Base-by-base conservation (phyloP, 2,113 vertebrate genomes). In the Macquaria ambigua region DNA sequence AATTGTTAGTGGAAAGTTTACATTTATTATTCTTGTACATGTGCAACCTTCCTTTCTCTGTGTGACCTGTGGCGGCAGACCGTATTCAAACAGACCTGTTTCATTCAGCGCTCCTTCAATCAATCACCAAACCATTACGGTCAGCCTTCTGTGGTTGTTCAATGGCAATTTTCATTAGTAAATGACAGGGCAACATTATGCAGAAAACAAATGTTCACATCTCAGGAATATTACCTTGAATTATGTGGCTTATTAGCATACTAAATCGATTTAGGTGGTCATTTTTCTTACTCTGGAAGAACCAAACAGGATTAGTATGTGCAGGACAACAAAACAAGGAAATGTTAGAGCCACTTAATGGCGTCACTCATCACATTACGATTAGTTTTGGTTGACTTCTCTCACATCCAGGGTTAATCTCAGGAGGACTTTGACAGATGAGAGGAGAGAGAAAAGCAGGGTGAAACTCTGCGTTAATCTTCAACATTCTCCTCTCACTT, bases 221-320 rank as follows among this genome's bases (percentile, higher is more conserved):
- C 64, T 43, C 64, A 20, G 58, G 43, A 79, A 67, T 78, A 86
- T 81, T 63, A 75, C 37, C 46, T 61, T 74, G 82, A 81, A 79
- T 89, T 55, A 82, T 77, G 73, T 16, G 28, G 18, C 61, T 34
- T 16, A 74, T 92, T 88, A 81, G n/a, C 89, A 92, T 87, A 62
- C 28, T 31, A 78, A 92, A 84, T 74, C 78, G 75, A 88, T 83
- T 85, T 11, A 63, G 66, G 72, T 21, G 69, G 52, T 59, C 63
- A 79, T 91, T 74, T 83, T 62, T 84, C 84, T 81, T 71, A 0
- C 34, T 68, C 37, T 61, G 77, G 69, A 59, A 7, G 63, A 75
- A 50, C 8, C 74, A 84, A 85, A 93, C 77, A 14, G 53, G 73
- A 91, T 92, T 77, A 88, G 70, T 52, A 37, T 63, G 72, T 59